Base-by-base conservation (phyloP, 2,888 invertebrate species). In the Idaea dimidiata region DNA sequence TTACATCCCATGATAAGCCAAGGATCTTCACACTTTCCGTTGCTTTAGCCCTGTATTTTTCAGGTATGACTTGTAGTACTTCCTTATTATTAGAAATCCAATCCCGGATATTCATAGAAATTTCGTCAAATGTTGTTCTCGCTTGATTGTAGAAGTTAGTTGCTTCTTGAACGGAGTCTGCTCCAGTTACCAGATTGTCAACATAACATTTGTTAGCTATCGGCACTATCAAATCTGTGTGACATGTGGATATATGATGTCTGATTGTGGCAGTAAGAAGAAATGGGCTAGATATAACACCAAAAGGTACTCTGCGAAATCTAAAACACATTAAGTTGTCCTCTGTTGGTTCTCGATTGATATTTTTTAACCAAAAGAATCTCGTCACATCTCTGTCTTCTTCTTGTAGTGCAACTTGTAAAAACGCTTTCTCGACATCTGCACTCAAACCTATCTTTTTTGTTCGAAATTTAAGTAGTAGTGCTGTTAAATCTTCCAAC, bases 251-350 rank as follows among this genome's bases (percentile, higher is more conserved):
- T 7, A 72, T 16, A 54, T 73, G 70, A 57, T 68, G 33, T 31
- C 53, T 57, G 0, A 72, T 58, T 16, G 54, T 16, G 6, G 54
- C 54, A 6, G 16, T 54, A 54, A 54, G 54, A 6, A 73, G 17
- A 53, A 73, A 69, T 24, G 71, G 70, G 54, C 70, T 71, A 1
- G 67, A 66, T 10, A 70, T 63, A 6, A 69, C 33, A 5, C 68
- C 70, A 53, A 71, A 70, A 0, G 63, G 66, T 0, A 67, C 62
- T 18, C 65, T 24, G 8, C 59, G 54, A 61, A 70, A 72, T 43
- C 69, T 59, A 1, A 68, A 60, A 16, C 66, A 58, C 7, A 66
- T 8, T 3, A 69, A 17, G 59, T 69, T 68, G 18, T 68, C 60
- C 7, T 32, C 32, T 32, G 32, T 32, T 8, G 10, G 7, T 32